Evolutionary conservation across 2,797 vertebrate genomes (phyloP).

Genomic region (Oreochromis mossambicus): DNA sequence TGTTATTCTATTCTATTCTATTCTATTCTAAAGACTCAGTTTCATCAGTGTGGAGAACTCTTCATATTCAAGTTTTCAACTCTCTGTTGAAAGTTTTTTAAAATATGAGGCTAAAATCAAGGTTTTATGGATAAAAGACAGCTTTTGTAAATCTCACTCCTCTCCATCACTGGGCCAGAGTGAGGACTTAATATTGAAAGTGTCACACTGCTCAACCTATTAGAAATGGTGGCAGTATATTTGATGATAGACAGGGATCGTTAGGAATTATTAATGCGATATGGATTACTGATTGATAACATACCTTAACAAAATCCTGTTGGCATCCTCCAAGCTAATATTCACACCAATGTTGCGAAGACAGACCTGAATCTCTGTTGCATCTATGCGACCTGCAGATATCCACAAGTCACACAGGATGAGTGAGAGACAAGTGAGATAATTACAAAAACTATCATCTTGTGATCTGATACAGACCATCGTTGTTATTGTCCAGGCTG

Average conservation of each 20-base stretch:
- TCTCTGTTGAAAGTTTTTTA: rapidly evolving
- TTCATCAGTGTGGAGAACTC: neutral
- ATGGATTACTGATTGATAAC: neutral
- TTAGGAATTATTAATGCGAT: neutral
- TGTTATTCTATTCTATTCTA: neutral
- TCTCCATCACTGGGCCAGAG: neutral
- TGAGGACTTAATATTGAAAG: neutral
- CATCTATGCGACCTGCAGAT: slow-evolving; percentile 82
- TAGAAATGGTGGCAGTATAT: neutral
- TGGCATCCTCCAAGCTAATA: slow-evolving; percentile 79
- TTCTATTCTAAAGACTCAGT: neutral
- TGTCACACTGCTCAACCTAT: neutral
- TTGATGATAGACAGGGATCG: neutral
- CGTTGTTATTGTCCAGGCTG: slow-evolving; percentile 85
- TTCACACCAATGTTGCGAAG: slow-evolving; percentile 81
- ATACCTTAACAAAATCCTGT: slow-evolving; percentile 86
- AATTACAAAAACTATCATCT: neutral
- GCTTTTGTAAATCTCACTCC: neutral
- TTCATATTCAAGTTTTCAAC: neutral
- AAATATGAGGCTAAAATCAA: neutral
- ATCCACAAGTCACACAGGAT: neutral
- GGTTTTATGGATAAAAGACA: neutral
- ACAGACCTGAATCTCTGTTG: slow-evolving; percentile 84
- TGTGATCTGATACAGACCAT: slow-evolving; percentile 68
- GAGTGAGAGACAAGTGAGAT: neutral